Conservation (phyloP, 2,113 vertebrate species). For the Romanogobio albipinnatus region DNA sequence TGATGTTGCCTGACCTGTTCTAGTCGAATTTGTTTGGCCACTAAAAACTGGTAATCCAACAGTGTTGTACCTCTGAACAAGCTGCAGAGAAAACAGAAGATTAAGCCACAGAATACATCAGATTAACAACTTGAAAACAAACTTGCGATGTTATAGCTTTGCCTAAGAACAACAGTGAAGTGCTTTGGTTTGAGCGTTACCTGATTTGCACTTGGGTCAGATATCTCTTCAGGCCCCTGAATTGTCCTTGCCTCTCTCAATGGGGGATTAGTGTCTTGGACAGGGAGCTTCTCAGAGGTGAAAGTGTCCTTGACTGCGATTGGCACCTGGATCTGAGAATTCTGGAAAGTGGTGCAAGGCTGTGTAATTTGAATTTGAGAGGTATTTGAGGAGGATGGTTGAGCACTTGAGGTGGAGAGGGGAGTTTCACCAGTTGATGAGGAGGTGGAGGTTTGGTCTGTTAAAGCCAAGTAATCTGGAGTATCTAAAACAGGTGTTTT, state of each 20-base stretch:
- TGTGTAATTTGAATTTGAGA: slow-evolving; percentile 10
- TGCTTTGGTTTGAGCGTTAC: slow-evolving; percentile 51
- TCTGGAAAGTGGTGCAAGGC: slow-evolving; percentile 15
- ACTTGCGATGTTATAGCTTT: neutral
- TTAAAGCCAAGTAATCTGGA: neutral
- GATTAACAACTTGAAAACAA: neutral
- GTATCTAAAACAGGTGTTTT: neutral
- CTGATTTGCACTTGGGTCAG: slow-evolving; percentile 49
- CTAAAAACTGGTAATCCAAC: neutral
- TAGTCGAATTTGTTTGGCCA: neutral
- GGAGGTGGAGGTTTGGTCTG: slow-evolving; percentile 1
- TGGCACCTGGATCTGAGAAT: slow-evolving; percentile 40
- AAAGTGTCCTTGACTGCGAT: neutral
- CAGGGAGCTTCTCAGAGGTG: slow-evolving; percentile 57
- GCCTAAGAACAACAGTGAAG: neutral
- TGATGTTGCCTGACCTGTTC: slow-evolving; percentile 12
- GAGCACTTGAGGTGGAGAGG: neutral
- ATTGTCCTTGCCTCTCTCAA: neutral
- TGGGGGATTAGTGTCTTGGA: slow-evolving; percentile 68
- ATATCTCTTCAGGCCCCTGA: slow-evolving; percentile 51
- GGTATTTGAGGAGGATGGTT: slow-evolving; percentile 2
- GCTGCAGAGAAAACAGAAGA: slow-evolving; percentile 37
- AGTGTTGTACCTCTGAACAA: neutral
- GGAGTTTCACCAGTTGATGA: slow-evolving; percentile 18
- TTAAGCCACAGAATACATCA: neutral